phyloP scores from a whole-genome alignment of 1,140 invertebrate species.

The Brachionus manjavacas region DNA sequence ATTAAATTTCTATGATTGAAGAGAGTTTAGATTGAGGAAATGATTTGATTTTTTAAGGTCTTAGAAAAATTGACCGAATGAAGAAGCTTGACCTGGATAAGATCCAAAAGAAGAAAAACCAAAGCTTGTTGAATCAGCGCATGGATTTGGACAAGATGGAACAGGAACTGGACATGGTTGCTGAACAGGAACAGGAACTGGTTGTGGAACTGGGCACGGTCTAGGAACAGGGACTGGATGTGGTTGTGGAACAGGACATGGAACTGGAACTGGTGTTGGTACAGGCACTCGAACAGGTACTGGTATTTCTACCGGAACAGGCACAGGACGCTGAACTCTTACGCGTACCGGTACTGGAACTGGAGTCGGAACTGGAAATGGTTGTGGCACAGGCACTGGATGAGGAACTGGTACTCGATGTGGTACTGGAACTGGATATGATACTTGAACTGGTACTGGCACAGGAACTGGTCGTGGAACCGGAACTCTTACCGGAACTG shows the following conservation, averaged over 20 bases:
- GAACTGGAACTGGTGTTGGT: background rate
- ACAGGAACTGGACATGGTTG: background rate
- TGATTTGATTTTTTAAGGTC: background rate
- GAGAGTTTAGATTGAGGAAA: no score
- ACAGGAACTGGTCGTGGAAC: background rate
- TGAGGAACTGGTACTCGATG: background rate
- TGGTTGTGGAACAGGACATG: background rate
- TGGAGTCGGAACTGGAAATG: background rate
- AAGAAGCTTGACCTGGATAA: background rate
- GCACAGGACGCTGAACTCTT: conserved; percentile 24
- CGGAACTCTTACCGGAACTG: background rate
- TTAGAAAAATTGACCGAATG: background rate
- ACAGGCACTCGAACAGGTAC: conserved; percentile 15
- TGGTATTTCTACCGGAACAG: background rate
- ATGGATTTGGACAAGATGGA: conserved; percentile 6
- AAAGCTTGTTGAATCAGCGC: background rate
- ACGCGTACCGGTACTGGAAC: background rate
- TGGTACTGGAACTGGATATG: background rate
- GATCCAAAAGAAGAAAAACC: background rate
- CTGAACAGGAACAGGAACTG: background rate
- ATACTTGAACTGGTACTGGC: background rate
- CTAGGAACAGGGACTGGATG: background rate
- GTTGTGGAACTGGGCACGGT: background rate
- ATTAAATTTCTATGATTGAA: background rate
- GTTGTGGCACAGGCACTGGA: background rate